Evolutionary conservation across 1,140 invertebrate species (phyloP), one percentile per base, ranked within the genome.

Genomic region (Phocides pigmalion): DNA sequence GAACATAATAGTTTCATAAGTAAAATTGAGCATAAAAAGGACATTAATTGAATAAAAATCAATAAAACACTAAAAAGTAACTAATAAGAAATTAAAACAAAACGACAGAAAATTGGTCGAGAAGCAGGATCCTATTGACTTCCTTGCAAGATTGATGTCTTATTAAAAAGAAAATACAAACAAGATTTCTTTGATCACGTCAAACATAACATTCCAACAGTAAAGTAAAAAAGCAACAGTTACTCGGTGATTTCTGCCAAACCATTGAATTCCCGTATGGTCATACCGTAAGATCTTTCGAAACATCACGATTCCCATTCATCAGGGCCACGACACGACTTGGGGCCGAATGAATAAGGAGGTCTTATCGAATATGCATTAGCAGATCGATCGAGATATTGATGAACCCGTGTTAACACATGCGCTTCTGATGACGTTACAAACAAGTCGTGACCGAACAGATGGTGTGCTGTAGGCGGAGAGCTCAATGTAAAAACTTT

Each of bases 281-380:
- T 15, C 15, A 16, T 25, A 56, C 37, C 19, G 53, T 19, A 42
- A 56, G 39, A 41, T 54, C 17, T 54, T 54, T 41, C 51, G 37
- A 9, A 54, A 54, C 37, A 54, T 54, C 51, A 54, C 51, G 51
- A 54, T 32, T 54, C 19, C 37, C 51, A 41, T 54, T 54, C 51
- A 54, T 39, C 51, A 54, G 51, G 51, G 51, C 20, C 51, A 54
- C 51, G 39, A 41, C 51, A 54, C 35, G 51, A 54, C 51, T 53
- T 11, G 19, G 37, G 4, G 51, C 51, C 17, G 28, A 32, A 54
- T 54, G 51, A 54, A 54, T 54, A 54, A 54, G 51, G 51, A 41
- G 51, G 35, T 54, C 51, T 54, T 54, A 54, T 54, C 51, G 51
- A 54, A 54, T 54, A 54, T 54, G 51, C 51, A 54, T 54, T 54